Base-by-base conservation (phyloP, 2,888 invertebrate species). In the Eupithecia subumbrata region DNA sequence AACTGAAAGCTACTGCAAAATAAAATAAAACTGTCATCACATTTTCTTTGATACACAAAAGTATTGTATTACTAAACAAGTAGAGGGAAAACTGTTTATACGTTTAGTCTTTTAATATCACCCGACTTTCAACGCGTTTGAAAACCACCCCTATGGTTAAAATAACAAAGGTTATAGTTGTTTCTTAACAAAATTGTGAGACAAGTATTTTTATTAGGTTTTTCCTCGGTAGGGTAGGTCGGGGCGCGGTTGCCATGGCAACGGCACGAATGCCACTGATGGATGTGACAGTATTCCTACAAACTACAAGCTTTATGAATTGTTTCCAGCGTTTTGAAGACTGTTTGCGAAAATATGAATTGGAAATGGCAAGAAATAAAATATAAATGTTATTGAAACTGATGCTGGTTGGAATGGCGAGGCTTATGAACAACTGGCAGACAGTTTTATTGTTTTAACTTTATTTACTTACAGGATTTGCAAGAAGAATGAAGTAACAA, bases 21-120 rank as follows among this genome's bases (percentile, higher is more conserved):
- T 78, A 76, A 80, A 80, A 81, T 78, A 81, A 81, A 80, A 82
- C 76, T 80, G 80, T 82, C 81, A 81, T 81, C 81, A 75, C 74
- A 81, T 85, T 84, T 83, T 60, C 82, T 85, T 84, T 84, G 83
- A 83, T 82, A 82, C 84, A 84, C 81, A 85, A 84, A 85, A 60
- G 86, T 87, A 88, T 89, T 86, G 84, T 87, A 88, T 89, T 89
- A 88, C 89, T 88, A 86, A 88, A 88, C 88, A 88, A 89, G 85
- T 86, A 83, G 86, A 85, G 86, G 80, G 85, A 84, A 87, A 88
- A 86, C 86, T 86, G 88, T 89, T 89, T 86, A 86, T 86, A 82
- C 82, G 81, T 85, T 85, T 86, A 86, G 83, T 84, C 83, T 84
- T 83, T 82, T 82, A 83, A 79, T 68, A 76, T 75, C 78, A 67